Base-by-base conservation (phyloP, 2,888 invertebrate genomes). In the Corythucha ciliata region DNA sequence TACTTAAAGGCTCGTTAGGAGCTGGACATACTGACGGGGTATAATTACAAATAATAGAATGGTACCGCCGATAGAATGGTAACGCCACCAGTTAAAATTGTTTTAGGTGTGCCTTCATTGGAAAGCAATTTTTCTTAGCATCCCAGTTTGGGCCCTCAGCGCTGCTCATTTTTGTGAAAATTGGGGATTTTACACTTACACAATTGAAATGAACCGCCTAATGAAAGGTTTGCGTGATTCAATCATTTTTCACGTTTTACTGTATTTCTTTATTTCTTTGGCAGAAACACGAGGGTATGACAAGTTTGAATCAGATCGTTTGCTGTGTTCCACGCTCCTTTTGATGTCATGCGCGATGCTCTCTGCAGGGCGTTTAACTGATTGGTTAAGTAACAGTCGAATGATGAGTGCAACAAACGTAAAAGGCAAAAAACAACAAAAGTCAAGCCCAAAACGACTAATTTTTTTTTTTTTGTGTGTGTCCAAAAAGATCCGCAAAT, bases 181-280 rank as follows among this genome's bases (percentile, higher is more conserved):
- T 68, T 89, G 89, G 89, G 89, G 89, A 4, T 88, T 88, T 68
- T 89, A 89, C 63, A 89, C 88, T 0, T 70, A 89, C 58, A 73
- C 88, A 2, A 89, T 87, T 0, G 83, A 85, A 63, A 68, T 89
- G 34, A 89, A 89, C 2, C 84, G 83, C 14, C 89, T 85, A 63
- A 79, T 89, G 74, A 81, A 77, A 70, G 85, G 87, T 86, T 65
- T 42, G 10, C 10, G 8, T n/a, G n/a, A n/a, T n/a, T n/a, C n/a
- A n/a, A n/a, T n/a, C n/a, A n/a, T n/a, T n/a, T n/a, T n/a, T 10
- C 12, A 10, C 8, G 8, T 10, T 8, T 29, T 29, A 29, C 12
- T 8, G 10, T 8, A n/a, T 29, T 10, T 29, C 29, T 29, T 29
- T 8, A 10, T 8, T 8, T 10, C 8, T 29, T 8, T 48, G 48